phyloP scores from a whole-genome alignment of 1,140 invertebrate species.

The Procambarus virginalis region DNA sequence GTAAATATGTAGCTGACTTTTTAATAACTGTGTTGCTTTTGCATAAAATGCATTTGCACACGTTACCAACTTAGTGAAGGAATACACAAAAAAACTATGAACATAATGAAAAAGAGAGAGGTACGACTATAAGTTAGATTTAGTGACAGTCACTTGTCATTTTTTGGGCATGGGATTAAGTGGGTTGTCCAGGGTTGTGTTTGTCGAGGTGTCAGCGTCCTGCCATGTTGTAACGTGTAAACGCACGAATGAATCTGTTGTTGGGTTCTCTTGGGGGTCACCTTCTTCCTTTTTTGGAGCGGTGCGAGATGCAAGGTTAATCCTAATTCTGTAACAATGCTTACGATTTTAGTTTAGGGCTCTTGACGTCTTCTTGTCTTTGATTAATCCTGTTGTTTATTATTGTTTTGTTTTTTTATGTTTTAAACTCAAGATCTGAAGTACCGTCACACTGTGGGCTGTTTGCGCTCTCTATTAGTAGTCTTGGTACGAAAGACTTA shows the following conservation, averaged over 20 bases:
- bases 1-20: too few relatives aligned
- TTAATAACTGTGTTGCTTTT: too few relatives aligned
- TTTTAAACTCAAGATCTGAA: background rate
- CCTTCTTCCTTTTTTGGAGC: background rate
- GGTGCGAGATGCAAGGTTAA: background rate
- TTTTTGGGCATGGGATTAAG: constrained; percentile 7
- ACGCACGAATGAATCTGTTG: constrained; percentile 10
- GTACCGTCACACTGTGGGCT: constrained; percentile 16
- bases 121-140: background rate
- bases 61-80: too few relatives aligned
- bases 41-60: too few relatives aligned
- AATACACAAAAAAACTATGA: background rate
- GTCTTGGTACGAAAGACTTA: constrained; percentile 26
- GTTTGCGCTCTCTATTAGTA: constrained; percentile 49
- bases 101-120: background rate
- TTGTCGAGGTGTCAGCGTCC: constrained; percentile 24
- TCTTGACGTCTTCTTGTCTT: background rate
- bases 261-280: background rate
- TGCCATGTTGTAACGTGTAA: constrained; percentile 10
- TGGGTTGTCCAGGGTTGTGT: constrained; percentile 61
- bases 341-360: background rate
- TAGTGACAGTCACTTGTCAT: constrained; percentile 16
- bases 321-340: constrained; percentile 6
- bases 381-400: constrained; percentile 3
- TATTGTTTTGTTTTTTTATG: background rate